Evolutionary conservation across 2,113 vertebrate species (phyloP), one percentile per base, ranked within the genome.

Genomic region (Oncorhynchus nerka): DNA sequence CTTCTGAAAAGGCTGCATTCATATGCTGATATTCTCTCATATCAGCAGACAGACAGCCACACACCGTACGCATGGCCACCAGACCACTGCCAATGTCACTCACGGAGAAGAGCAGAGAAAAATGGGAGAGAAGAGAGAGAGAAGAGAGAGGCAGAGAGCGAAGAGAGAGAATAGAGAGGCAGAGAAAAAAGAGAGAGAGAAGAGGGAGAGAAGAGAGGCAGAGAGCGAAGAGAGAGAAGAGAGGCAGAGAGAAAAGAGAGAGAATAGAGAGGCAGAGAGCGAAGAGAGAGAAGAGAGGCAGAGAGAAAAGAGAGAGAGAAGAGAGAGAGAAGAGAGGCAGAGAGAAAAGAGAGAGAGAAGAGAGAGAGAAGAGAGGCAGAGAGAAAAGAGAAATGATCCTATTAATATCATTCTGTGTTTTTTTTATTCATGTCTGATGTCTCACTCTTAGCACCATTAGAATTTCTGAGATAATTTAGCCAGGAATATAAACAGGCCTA

Each of bases 1-100:
- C 61, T 73, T 72, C 78, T 77, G 80, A 86, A 82, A 83, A 79
- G 30, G 80, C 70, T 70, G 79, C 78, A 83, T 66, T 80, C 85
- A 79, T 66, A 19, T 34, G 28, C n/a, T 67, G 34, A 71, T 81
- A 82, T 85, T 76, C 45, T 45, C 20, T 45, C 62, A 20, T 49
- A 75, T 62, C 75, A 73, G 49, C 26, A 45, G 49, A 69, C 75
- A 20, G 19, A 39, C 30, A 39, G 67, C 22, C 67, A 68, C 67
- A 68, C 32, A 68, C 32, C 16, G 15, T 9, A 68, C 67, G 30
- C 13, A 62, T 22, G 59, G 59, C 59, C n/a, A 22, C 59, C 59
- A 62, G 59, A 66, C 64, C 64, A 11, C 64, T 66, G 64, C 13
- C 64, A 15, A 66, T 66, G 49, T 55, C 49, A 55, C 26, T 26